Evolutionary conservation across 2,797 vertebrate species (phyloP), one percentile per base, ranked within the genome.

Genomic region (Ctenosaura bakeri): DNA sequence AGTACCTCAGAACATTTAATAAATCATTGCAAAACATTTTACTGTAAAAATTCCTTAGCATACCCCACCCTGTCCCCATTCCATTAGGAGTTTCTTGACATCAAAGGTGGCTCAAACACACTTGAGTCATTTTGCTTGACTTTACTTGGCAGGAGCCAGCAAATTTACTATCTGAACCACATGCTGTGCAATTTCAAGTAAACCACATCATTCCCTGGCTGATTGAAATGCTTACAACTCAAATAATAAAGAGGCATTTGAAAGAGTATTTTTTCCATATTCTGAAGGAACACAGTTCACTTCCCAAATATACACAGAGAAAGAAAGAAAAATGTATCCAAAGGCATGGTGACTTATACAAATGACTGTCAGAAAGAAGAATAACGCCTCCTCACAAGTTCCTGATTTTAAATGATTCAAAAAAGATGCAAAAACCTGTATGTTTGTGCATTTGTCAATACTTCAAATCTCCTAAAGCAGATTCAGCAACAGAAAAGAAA

Each of bases 91-190:
- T 83, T 77, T 66, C 62, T 59, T 90, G 66, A 64, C 12, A 83
- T 29, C 62, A 90, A 78, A 26, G 8, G 0, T 0, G 6, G 91
- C 91, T 88, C 91, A 94, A 95, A 95, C 94, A 86, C 88, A 93
- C 95, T 94, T 94, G 90, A 96, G 94, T 96, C 95, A 86, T 94
- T 93, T 89, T 91, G 95, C 88, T 94, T 96, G 94, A 95, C 73
- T 96, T 94, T 91, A 93, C 66, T 95, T 97, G 96, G 95, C 95
- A 97, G 94, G 91, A 93, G 81, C 86, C n/a, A 89, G 86, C 91
- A 77, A 94, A 91, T 94, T 95, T 92, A 71, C 96, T 95, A 95
- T 96, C 95, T 97, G 95, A 93, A 91, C 93, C 91, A 86, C 91
- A 90, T 80, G 16, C 76, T 95, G 94, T 46, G 88, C 92, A 91